Evolutionary conservation across 2,888 invertebrate species (phyloP), one percentile per base, ranked within the genome.

Genomic region (Morpho achilles): DNA sequence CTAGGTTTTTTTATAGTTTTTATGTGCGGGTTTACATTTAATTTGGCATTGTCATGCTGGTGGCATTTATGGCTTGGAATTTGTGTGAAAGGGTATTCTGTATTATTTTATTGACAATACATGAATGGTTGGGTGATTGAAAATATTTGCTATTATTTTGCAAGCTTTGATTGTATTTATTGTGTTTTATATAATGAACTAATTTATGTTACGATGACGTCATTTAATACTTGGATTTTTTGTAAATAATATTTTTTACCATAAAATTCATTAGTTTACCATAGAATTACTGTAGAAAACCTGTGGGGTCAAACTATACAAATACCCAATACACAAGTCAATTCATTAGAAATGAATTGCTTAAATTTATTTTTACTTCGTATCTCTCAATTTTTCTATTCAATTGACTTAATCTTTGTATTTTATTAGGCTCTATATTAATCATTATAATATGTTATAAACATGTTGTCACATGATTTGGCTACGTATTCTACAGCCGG

Each of bases 11-110:
- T 82, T 82, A 78, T 80, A 72, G 71, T 77, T 78, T 74, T 78
- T 82, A 77, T 80, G 82, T 81, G 77, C 79, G 77, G 80, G 80
- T 79, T 81, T 75, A 79, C 76, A 77, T 87, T 85, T 88, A 87
- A 89, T 89, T 88, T 86, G 76, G 77, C 72, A 87, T 89, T 88
- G 85, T 87, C 74, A 65, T 71, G 67, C 70, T 66, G 71, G 72
- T 79, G 81, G 79, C 78, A 80, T 84, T 84, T 86, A 86, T 81
- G 76, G 79, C 73, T 61, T 68, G 66, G 70, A 71, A 81, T 86
- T 87, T 87, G 82, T 82, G 79, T 70, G 69, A 71, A 79, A 79
- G 79, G 81, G 80, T 71, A 65, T 61, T 49, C 52, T 60, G 55
- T 52, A 58, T 58, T 61, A 52, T 62, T 53, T 59, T 59, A 60